These are phyloP conservation scores for Acropora yongei DNA, from an alignment of 64 coral and sea anemone species.

Conservation along the genomic window DNA sequence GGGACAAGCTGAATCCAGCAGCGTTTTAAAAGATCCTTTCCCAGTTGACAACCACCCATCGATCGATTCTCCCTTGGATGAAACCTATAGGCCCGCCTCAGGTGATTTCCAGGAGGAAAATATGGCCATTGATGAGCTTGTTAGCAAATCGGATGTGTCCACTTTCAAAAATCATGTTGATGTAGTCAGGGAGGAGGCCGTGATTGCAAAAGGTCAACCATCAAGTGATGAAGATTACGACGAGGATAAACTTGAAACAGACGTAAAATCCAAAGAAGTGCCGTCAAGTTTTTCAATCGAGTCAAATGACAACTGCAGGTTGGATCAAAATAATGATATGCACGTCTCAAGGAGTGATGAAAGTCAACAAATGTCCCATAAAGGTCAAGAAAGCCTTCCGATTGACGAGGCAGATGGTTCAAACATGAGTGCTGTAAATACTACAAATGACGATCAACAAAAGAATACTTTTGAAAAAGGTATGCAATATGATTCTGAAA, in stretches of 20 bases:
- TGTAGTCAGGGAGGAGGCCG: background rate
- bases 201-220: background rate
- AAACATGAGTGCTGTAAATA: background rate
- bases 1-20: background rate
- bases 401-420: background rate
- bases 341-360: background rate
- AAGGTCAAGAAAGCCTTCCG: background rate
- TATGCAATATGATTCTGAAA: background rate
- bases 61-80: background rate
- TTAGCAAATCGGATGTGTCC: background rate
- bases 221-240: background rate
- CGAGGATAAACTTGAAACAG: background rate
- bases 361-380: background rate
- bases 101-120: background rate
- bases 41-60: background rate
- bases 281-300: background rate
- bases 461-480: background rate
- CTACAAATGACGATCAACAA: background rate
- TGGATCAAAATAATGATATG: background rate
- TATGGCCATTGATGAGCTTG: background rate
- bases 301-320: background rate
- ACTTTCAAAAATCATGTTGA: background rate
- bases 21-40: background rate
- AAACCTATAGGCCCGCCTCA: background rate
- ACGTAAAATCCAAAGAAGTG: background rate